phyloP scores from a whole-genome alignment of 2,797 vertebrate species.

The Hyperoplus lanceolatus region DNA sequence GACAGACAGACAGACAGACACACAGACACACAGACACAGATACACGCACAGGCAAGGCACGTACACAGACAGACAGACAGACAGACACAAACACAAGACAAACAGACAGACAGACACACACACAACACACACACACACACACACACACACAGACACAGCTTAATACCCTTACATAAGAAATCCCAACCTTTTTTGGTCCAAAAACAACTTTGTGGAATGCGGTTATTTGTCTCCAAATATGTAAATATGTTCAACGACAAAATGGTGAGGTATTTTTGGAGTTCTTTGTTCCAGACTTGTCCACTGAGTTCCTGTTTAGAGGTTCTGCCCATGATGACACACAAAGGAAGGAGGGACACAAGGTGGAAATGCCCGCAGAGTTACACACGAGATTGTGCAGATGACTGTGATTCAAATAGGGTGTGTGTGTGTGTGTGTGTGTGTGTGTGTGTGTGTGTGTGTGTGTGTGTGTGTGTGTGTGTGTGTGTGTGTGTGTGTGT shows the following conservation, averaged over 20 bases:
- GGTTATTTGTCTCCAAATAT: background rate
- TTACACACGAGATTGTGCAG: background rate
- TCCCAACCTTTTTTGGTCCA: slow-evolving; percentile 15
- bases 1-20: too few relatives aligned
- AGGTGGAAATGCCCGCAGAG: slow-evolving; percentile 60
- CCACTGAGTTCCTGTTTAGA: slow-evolving; percentile 52
- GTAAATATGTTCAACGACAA: slow-evolving; percentile 17
- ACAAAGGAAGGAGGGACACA: slow-evolving; percentile 61
- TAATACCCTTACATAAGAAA: background rate
- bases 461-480: too few relatives aligned
- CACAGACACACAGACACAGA: too few relatives aligned
- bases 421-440: background rate
- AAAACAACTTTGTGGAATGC: slow-evolving; percentile 32
- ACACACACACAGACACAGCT: too few relatives aligned
- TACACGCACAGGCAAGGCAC: too few relatives aligned
- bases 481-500: background rate
- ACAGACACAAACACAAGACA: too few relatives aligned
- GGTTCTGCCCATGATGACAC: background rate
- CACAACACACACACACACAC: too few relatives aligned
- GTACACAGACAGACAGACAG: too few relatives aligned
- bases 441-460: too few relatives aligned
- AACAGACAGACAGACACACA: too few relatives aligned
- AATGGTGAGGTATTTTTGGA: slow-evolving; percentile 30
- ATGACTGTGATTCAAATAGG: slow-evolving; percentile 34
- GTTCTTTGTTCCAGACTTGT: slow-evolving; percentile 56